phyloP scores from a whole-genome alignment of 2,113 vertebrate genomes.

The Irena cyanogastra region DNA sequence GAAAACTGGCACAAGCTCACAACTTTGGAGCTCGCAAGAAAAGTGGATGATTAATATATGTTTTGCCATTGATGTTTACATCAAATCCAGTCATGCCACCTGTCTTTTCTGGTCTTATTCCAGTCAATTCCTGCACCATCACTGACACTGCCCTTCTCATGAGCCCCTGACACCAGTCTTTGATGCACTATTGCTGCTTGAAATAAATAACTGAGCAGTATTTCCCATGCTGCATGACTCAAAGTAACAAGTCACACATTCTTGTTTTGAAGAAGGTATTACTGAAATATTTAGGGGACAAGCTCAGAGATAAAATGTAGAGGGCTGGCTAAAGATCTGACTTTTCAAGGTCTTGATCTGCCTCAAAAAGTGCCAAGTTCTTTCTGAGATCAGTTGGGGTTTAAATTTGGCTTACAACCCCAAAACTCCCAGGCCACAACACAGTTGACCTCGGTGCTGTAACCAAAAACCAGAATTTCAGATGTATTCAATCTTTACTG shows the following conservation, averaged over 20 bases:
- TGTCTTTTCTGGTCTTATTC: background rate
- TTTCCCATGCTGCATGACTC: background rate
- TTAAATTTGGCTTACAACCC: background rate
- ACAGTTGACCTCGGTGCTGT: background rate
- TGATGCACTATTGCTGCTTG: background rate
- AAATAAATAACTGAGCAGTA: background rate
- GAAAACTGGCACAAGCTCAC: background rate
- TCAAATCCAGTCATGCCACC: background rate
- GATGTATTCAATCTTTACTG: background rate
- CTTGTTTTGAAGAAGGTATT: background rate
- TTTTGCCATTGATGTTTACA: background rate
- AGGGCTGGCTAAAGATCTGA: background rate
- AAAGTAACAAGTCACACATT: background rate
- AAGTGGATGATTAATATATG: slow-evolving; percentile 23
- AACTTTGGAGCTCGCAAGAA: background rate
- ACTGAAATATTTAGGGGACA: background rate
- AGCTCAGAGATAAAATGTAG: background rate
- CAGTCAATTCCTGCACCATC: background rate
- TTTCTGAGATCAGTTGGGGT: background rate
- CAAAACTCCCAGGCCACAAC: background rate
- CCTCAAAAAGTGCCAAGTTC: background rate
- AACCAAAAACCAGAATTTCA: background rate
- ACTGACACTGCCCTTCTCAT: background rate
- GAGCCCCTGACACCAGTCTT: background rate
- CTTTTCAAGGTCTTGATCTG: background rate